phyloP scores from a whole-genome alignment of 2,797 vertebrate species.

The Acrocephalus scirpaceus region DNA sequence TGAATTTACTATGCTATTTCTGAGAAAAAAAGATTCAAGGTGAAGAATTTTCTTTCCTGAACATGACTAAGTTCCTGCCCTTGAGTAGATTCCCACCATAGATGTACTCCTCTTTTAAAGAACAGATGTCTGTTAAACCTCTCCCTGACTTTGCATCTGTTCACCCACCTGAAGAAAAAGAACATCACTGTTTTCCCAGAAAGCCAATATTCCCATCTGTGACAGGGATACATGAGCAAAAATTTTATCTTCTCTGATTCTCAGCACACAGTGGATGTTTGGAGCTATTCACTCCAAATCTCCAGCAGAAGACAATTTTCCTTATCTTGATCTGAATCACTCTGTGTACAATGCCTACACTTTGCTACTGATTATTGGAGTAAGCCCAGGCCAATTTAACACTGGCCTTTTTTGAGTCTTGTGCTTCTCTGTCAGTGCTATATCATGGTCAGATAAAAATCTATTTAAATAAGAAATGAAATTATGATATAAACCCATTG shows the following conservation, averaged over 20 bases:
- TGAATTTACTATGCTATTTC: not conserved
- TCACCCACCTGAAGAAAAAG: not conserved
- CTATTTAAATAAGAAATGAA: not conserved
- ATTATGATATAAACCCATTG: not conserved
- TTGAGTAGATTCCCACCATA: not conserved
- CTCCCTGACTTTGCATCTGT: accelerated
- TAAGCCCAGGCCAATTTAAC: not conserved
- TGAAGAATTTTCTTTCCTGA: not conserved
- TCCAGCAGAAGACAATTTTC: not conserved
- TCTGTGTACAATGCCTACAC: not conserved
- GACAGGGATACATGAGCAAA: not conserved
- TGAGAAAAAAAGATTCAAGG: not conserved
- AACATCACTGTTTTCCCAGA: not conserved
- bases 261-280: not conserved
- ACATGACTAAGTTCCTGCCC: not conserved
- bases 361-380: not conserved
- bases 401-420: not conserved
- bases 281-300: not conserved
- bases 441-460: not conserved
- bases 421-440: not conserved
- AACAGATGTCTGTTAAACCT: not conserved
- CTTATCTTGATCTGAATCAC: not conserved
- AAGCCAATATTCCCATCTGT: not conserved
- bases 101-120: not conserved
- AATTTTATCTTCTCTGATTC: not conserved